Base-by-base conservation (phyloP, 2,888 invertebrate species). In the Leucophenga montana region DNA sequence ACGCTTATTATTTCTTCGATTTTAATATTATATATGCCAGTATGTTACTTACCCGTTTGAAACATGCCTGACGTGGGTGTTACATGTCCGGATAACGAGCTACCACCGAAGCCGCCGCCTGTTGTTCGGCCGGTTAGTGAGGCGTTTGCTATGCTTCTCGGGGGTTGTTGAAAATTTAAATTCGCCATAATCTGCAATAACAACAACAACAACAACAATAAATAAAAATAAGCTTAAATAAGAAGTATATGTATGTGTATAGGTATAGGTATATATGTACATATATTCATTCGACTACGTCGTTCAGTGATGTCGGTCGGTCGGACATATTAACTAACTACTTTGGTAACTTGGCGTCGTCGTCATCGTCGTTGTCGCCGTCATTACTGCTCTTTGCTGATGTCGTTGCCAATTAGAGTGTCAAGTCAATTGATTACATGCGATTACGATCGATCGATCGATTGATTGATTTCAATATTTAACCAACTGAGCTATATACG, bases 91-190 rank as follows among this genome's bases (percentile, higher is more conserved):
- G 93, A 91, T 86, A 93, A 90, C 85, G 93, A 92, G 89, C 91
- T 92, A 87, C 91, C 91, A 85, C 91, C 91, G 88, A 92, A 92
- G 74, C 91, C 91, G 86, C 92, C 91, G 86, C 92, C 91, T 89
- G 91, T 91, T 91, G 89, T 92, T 79, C 88, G 90, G 83, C 88
- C 91, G 85, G 91, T 91, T 88, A 93, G 91, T 89, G 92, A 92
- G 85, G 91, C 93, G 90, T 94, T 94, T 89, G 94, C 94, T 91
- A 95, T 93, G 92, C 94, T 95, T 91, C 95, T 93, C 90, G 95
- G 95, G 85, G 94, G 93, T 91, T 94, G 94, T 90, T 94, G 94
- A 91, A 95, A 95, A 92, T 95, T 95, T 93, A 95, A 92, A 92
- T 95, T 95, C 92, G 95, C 95, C 95, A 96, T 95, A 93, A 93